These are phyloP conservation scores for Ctenomys sociabilis DNA, from an alignment of 2,113 vertebrate species.

Conservation along the genomic window DNA sequence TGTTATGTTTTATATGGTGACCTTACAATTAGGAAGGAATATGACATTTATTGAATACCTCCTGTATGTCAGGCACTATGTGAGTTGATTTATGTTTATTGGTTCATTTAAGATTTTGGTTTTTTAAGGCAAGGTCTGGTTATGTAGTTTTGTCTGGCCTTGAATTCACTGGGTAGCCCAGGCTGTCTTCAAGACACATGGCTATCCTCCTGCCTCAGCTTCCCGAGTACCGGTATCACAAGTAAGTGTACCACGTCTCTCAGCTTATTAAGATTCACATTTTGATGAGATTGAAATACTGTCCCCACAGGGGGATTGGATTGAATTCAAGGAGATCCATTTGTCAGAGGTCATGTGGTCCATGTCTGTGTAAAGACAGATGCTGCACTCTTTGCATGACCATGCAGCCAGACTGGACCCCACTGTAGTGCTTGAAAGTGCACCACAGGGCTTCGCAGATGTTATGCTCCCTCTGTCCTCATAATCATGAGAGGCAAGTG, in stretches of 20 bases:
- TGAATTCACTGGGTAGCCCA: neutral
- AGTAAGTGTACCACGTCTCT: neutral
- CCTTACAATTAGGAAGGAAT: neutral
- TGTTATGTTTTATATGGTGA: neutral
- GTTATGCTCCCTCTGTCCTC: neutral
- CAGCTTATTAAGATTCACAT: neutral
- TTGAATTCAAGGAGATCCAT: conserved; percentile 40
- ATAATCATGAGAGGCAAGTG: neutral
- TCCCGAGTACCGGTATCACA: neutral
- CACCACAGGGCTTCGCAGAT: neutral
- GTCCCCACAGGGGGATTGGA: conserved; percentile 7
- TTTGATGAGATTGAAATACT: neutral
- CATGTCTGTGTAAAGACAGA: conserved; percentile 9
- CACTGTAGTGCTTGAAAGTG: neutral
- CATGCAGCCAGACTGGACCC: neutral
- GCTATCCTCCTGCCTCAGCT: neutral
- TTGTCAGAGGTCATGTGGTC: neutral
- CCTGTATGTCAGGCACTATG: neutral
- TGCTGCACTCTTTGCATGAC: neutral
- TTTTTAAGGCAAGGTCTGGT: neutral
- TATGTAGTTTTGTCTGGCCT: neutral
- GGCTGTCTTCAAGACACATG: neutral
- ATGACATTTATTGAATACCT: neutral
- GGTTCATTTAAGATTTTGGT: conserved; percentile 15
- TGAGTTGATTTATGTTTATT: neutral